Percentiles rank a stretch among this genome's conserved stretches.
These are phyloP conservation scores for Lasioglossum morio DNA, from an alignment of 2,888 invertebrate species.

Conservation along the genomic window DNA sequence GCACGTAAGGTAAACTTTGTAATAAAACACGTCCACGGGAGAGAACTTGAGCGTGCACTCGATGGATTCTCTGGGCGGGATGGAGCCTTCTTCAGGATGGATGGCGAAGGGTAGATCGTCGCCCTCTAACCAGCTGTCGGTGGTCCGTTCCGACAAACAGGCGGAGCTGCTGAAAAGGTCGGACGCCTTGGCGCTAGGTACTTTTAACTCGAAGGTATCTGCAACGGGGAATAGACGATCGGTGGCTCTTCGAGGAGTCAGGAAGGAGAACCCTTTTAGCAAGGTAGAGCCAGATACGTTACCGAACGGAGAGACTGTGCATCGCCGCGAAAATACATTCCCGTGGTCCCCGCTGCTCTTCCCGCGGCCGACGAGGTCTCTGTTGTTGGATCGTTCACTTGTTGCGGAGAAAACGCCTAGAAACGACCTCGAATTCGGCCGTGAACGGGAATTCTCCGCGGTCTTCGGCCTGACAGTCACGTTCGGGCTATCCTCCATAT, in stretches of 20 bases:
- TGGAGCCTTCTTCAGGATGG: slow-evolving; percentile 84
- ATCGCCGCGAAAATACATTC: not conserved
- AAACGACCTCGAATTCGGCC: not conserved
- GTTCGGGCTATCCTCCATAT: slow-evolving; percentile 17
- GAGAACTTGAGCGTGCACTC: slow-evolving; percentile 86
- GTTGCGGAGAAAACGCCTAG: slow-evolving; percentile 21
- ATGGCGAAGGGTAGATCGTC: slow-evolving; percentile 86
- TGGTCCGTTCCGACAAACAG: slow-evolving; percentile 71
- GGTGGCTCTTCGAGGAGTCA: not conserved
- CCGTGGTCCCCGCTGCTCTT: not conserved
- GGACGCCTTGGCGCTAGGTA: slow-evolving; percentile 43
- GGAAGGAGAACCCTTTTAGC: not conserved
- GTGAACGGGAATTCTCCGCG: not conserved
- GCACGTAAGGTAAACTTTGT: slow-evolving; percentile 86
- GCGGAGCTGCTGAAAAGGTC: slow-evolving; percentile 75
- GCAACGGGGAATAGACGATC: not conserved
- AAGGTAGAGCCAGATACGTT: not conserved
- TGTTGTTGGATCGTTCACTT: not conserved
- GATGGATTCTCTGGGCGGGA: slow-evolving; percentile 84
- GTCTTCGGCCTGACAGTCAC: slow-evolving; percentile 14
- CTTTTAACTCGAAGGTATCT: slow-evolving; percentile 31
- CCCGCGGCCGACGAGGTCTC: not conserved
- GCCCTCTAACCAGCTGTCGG: slow-evolving; percentile 74
- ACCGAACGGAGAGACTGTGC: slow-evolving; percentile 27
- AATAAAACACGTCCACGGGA: slow-evolving; percentile 86